phyloP scores from a whole-genome alignment of 2,113 vertebrate species.

The Tupaia tana region DNA sequence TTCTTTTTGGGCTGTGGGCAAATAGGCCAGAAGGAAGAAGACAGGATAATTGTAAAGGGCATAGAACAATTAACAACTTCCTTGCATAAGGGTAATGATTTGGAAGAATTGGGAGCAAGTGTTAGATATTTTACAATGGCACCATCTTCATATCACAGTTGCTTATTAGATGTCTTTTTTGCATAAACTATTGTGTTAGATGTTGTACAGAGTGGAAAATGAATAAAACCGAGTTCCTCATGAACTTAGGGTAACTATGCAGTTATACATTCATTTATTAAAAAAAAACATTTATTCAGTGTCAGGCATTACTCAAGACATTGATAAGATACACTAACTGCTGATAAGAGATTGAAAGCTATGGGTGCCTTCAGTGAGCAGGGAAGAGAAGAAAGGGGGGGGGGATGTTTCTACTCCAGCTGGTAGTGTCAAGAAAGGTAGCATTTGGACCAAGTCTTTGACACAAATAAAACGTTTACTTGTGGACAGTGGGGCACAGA shows the following conservation, averaged over 20 bases:
- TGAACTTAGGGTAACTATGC: neutral
- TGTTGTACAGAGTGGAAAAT: neutral
- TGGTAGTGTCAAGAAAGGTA: neutral
- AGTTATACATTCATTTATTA: conserved; percentile 29
- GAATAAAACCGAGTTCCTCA: neutral
- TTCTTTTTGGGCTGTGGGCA: neutral
- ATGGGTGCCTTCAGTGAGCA: neutral
- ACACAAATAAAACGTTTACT: conserved; percentile 38
- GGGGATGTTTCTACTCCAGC: neutral
- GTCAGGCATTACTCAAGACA: conserved; percentile 37
- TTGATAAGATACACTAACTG: neutral
- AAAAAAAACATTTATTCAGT: conserved; percentile 12
- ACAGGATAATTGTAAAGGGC: neutral
- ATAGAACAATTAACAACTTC: neutral
- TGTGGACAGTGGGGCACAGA: neutral
- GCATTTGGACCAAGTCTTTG: conserved; percentile 15
- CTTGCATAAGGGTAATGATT: neutral
- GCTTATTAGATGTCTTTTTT: neutral
- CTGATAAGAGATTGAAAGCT: neutral
- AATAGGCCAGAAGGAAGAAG: conserved; percentile 14
- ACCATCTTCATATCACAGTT: neutral
- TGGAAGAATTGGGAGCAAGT: neutral
- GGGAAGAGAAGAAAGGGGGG: neutral
- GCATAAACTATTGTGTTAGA: neutral
- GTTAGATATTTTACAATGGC: neutral